These are phyloP conservation scores for Adineta ricciae DNA, from an alignment of 2,888 invertebrate species.

Conservation along the genomic window DNA sequence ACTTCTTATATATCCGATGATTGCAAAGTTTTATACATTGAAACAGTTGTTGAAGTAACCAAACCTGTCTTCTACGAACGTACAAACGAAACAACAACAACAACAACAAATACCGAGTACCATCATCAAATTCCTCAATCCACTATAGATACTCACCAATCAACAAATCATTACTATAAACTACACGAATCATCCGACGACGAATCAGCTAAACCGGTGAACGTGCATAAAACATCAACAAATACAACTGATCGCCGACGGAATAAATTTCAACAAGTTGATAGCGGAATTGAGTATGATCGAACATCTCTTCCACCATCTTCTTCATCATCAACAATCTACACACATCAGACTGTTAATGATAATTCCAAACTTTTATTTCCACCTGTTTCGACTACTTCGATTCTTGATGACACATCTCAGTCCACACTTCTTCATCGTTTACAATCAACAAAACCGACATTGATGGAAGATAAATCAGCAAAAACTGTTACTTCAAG, in stretches of 20 bases:
- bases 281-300: not conserved
- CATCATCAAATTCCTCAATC: not conserved
- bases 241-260: not conserved
- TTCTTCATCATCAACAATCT: not conserved
- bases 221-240: not conserved
- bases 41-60: conserved; percentile 14
- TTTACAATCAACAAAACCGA: not conserved
- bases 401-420: not conserved
- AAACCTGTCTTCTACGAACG: conserved; percentile 17
- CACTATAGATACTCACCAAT: not conserved
- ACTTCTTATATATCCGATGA: conserved; percentile 9
- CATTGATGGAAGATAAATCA: not conserved
- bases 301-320: not conserved
- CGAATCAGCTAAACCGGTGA: not conserved
- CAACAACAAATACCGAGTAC: not conserved
- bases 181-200: not conserved
- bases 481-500: not conserved
- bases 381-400: not conserved
- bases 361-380: not conserved
- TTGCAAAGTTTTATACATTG: conserved; percentile 22
- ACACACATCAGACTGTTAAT: not conserved
- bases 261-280: not conserved
- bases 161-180: not conserved
- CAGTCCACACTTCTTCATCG: not conserved
- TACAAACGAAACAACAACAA: not conserved